Conservation (phyloP, 2,888 invertebrate genomes). For the Falcaria lacertinaria region DNA sequence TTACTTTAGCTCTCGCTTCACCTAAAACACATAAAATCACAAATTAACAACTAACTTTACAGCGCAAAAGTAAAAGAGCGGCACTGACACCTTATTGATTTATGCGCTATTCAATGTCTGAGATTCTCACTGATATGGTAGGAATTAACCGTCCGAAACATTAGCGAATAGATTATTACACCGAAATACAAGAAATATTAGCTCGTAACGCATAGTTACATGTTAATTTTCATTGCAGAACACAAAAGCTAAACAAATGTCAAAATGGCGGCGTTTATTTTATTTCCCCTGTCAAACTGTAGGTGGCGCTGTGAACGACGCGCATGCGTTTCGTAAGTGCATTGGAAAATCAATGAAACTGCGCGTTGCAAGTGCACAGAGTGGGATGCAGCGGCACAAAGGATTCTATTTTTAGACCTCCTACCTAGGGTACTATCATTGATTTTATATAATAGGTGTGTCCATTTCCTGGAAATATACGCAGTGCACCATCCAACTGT, state of each 20-base stretch:
- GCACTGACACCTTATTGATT: constrained; percentile 69
- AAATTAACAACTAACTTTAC: constrained; percentile 41
- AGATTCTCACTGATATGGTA: constrained; percentile 37
- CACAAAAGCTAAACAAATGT: constrained; percentile 80
- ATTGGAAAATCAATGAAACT: constrained; percentile 40
- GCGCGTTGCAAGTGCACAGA: neutral
- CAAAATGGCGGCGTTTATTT: constrained; percentile 77
- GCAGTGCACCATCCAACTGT: neutral
- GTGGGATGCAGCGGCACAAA: constrained; percentile 2
- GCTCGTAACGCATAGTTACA: constrained; percentile 47
- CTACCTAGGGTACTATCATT: neutral
- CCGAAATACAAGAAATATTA: constrained; percentile 38
- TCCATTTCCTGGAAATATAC: neutral
- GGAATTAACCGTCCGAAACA: constrained; percentile 30
- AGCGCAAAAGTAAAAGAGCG: constrained; percentile 69
- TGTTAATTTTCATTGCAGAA: constrained; percentile 53
- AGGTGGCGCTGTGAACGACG: constrained; percentile 54
- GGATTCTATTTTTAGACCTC: constrained; percentile 2
- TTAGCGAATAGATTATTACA: constrained; percentile 26
- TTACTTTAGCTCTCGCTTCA: neutral
- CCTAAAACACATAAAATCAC: constrained; percentile 9
- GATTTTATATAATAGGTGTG: neutral
- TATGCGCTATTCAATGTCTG: constrained; percentile 45
- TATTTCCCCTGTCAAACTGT: constrained; percentile 34
- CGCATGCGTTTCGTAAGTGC: constrained; percentile 67